Percentiles rank a stretch among this genome's conserved stretches.
Conservation (phyloP, 2,113 vertebrate species). For the Plotosus lineatus region DNA sequence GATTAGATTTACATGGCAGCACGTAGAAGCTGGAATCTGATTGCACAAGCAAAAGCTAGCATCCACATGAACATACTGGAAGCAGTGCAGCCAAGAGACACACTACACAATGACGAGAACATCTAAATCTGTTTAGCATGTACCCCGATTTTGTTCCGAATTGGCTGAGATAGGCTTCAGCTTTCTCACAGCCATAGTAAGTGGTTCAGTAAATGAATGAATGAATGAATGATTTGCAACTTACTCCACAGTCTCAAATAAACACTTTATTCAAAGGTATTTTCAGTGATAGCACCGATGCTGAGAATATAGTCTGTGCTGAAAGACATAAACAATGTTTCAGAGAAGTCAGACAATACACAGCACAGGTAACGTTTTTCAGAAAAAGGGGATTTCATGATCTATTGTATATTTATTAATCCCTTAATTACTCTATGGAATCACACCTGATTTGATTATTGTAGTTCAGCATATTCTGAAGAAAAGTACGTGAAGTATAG, state of each 20-base stretch:
- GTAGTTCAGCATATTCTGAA: background rate
- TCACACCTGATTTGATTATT: conserved; percentile 9
- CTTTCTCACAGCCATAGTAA: too few species aligned
- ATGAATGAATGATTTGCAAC: background rate
- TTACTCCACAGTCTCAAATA: background rate
- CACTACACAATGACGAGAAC: too few species aligned
- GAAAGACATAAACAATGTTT: background rate
- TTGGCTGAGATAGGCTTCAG: too few species aligned
- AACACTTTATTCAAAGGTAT: conserved; percentile 13
- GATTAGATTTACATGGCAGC: too few species aligned
- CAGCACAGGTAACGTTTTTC: background rate
- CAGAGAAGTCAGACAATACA: background rate
- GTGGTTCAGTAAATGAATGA: too few species aligned
- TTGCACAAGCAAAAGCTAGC: too few species aligned
- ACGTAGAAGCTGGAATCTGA: too few species aligned
- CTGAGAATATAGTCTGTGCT: background rate
- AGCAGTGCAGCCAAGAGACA: too few species aligned
- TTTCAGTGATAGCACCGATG: background rate
- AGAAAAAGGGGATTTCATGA: background rate
- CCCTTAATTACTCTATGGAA: background rate
- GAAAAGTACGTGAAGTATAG: background rate
- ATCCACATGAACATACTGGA: too few species aligned
- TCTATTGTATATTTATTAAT: conserved; percentile 7
- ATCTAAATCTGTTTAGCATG: too few species aligned
- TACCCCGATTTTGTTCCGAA: too few species aligned